Evolutionary conservation across 2,113 vertebrate species (phyloP).

Genomic region (Tauraco erythrolophus): DNA sequence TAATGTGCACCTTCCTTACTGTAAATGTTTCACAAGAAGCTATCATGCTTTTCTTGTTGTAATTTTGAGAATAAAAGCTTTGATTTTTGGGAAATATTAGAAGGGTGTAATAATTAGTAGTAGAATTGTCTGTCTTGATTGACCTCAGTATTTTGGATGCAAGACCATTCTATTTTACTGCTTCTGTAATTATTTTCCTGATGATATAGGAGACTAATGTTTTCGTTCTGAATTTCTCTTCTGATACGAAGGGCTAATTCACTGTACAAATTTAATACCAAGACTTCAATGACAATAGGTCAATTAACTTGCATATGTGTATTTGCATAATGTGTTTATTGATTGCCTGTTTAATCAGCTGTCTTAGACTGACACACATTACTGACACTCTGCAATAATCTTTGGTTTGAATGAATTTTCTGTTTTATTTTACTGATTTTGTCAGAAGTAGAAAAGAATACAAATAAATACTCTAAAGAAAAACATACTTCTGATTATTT

Average conservation of each 20-base stretch:
- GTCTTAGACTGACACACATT: not conserved
- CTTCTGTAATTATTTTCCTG: not conserved
- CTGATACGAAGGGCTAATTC: not conserved
- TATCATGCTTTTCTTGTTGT: not conserved
- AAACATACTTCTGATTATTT: not conserved
- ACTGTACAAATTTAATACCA: not conserved
- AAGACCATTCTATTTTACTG: not conserved
- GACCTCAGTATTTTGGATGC: not conserved
- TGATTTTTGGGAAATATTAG: not conserved
- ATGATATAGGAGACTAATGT: not conserved
- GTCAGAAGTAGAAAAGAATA: not conserved
- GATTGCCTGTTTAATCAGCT: not conserved
- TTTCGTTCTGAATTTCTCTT: not conserved
- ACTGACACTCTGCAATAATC: not conserved
- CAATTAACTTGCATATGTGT: not conserved
- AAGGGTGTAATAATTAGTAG: not conserved
- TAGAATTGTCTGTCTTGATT: not conserved
- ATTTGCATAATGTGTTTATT: not conserved
- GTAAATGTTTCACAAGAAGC: not conserved
- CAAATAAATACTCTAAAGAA: not conserved
- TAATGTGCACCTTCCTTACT: not conserved
- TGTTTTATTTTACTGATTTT: not conserved
- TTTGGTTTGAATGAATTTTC: not conserved
- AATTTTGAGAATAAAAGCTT: not conserved
- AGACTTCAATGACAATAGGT: not conserved